Percentiles rank a stretch among this genome's conserved stretches.
These are phyloP conservation scores for Steatocranus sp. DNA, from an alignment of 2,797 vertebrate species.

Conservation along the genomic window DNA sequence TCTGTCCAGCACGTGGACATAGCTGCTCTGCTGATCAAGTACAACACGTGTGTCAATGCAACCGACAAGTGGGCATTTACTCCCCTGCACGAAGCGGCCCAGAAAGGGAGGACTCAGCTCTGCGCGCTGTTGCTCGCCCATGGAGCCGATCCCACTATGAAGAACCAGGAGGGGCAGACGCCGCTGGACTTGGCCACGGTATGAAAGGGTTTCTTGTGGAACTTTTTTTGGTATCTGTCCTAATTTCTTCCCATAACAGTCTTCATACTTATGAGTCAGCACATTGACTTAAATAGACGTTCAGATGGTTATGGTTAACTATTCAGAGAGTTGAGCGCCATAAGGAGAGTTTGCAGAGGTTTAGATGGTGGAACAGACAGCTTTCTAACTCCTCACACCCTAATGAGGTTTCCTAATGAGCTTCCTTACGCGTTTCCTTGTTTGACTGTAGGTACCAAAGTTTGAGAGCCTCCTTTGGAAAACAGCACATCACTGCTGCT, in stretches of 20 bases:
- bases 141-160: constrained; percentile 82
- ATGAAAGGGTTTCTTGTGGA: not conserved
- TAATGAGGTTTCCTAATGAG: constrained; percentile 16
- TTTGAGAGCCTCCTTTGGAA: not conserved
- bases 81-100: constrained; percentile 75
- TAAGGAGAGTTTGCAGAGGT: not conserved
- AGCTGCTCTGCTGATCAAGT: constrained; percentile 81
- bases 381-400: not conserved
- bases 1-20: constrained; percentile 78
- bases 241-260: not conserved
- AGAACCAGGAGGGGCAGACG: constrained; percentile 83
- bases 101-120: constrained; percentile 75
- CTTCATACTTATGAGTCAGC: not conserved
- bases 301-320: not conserved
- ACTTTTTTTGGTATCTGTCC: not conserved
- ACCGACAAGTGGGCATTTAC: constrained; percentile 81
- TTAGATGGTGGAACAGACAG: not conserved
- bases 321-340: not conserved
- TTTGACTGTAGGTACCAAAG: not conserved
- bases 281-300: not conserved
- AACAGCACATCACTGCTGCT: not conserved
- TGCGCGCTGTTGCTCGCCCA: constrained; percentile 77
- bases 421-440: not conserved
- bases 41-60: constrained; percentile 79
- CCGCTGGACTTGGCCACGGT: constrained; percentile 81